phyloP scores from a whole-genome alignment of 2,113 vertebrate species.

The Dendropsophus ebraccatus region DNA sequence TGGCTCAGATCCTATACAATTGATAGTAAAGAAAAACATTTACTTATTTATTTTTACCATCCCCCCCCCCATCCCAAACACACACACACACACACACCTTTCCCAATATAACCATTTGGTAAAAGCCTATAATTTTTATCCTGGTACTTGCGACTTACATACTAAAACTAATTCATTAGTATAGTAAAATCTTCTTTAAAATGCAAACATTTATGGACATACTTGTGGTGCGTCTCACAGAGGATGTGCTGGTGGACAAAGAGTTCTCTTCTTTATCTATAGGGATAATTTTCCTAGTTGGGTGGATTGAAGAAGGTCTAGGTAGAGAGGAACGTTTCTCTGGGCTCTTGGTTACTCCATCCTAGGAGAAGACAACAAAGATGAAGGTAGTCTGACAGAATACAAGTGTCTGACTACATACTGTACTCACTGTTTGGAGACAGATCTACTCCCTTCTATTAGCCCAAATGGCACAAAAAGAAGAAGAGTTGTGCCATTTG shows the following conservation, averaged over 20 bases:
- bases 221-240: constrained; percentile 92
- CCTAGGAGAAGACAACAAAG: constrained; percentile 73
- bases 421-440: too few species aligned
- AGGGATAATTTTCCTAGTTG: constrained; percentile 80
- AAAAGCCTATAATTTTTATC: background rate
- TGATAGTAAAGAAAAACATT: background rate
- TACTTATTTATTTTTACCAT: too few species aligned
- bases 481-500: too few species aligned
- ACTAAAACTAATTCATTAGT: background rate
- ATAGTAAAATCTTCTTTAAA: background rate
- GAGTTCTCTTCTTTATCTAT: constrained; percentile 90
- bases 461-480: too few species aligned
- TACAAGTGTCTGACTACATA: too few species aligned
- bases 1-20: constrained; percentile 81
- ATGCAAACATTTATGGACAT: constrained; percentile 62
- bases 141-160: background rate
- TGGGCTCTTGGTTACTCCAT: constrained; percentile 87
- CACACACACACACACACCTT: too few species aligned
- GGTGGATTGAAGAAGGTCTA: constrained; percentile 86
- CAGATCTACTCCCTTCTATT: too few species aligned
- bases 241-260: constrained; percentile 89
- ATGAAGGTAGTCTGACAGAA: background rate
- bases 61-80: too few species aligned
- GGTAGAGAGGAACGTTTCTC: constrained; percentile 90
- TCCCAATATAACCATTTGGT: too few species aligned